A percentile compares a stretch with the other conserved stretches of the same genome.
Evolutionary conservation across 2,113 vertebrate species (phyloP).

Genomic region (Ictalurus furcatus): DNA sequence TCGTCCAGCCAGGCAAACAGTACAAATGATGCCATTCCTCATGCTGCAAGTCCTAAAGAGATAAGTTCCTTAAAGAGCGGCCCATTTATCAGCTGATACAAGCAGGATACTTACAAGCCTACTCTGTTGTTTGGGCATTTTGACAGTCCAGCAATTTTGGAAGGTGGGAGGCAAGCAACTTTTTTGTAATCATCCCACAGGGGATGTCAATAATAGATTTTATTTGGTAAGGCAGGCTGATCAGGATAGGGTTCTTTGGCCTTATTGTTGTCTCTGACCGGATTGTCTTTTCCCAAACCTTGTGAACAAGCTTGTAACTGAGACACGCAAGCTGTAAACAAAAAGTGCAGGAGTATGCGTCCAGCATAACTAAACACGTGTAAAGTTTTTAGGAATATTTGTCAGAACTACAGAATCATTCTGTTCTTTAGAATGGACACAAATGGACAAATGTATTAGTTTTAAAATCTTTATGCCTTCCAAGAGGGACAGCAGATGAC

Average conservation of each 20-base stretch:
- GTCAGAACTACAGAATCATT: background rate
- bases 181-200: slow-evolving; percentile 52
- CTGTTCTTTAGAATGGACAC: background rate
- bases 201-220: slow-evolving; percentile 58
- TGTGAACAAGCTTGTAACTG: background rate
- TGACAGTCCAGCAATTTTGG: slow-evolving; percentile 75
- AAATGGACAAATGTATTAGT: background rate
- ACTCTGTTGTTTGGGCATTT: slow-evolving; percentile 89
- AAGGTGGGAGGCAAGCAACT: slow-evolving; percentile 37
- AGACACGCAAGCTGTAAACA: background rate
- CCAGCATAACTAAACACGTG: background rate
- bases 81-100: slow-evolving; percentile 99
- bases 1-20: slow-evolving; percentile 95
- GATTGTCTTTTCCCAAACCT: slow-evolving; percentile 30
- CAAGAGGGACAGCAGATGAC: background rate
- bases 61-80: slow-evolving; percentile 99
- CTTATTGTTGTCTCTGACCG: slow-evolving; percentile 36
- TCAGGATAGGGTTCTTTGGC: slow-evolving; percentile 7
- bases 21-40: slow-evolving; percentile 99
- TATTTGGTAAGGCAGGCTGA: slow-evolving; percentile 37
- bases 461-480: background rate
- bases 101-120: slow-evolving; percentile 88
- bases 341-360: background rate
- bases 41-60: slow-evolving; percentile 95
- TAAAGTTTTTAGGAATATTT: background rate